phyloP scores from a whole-genome alignment of 1,140 invertebrate species.

The Aphelinus atriplicis region DNA sequence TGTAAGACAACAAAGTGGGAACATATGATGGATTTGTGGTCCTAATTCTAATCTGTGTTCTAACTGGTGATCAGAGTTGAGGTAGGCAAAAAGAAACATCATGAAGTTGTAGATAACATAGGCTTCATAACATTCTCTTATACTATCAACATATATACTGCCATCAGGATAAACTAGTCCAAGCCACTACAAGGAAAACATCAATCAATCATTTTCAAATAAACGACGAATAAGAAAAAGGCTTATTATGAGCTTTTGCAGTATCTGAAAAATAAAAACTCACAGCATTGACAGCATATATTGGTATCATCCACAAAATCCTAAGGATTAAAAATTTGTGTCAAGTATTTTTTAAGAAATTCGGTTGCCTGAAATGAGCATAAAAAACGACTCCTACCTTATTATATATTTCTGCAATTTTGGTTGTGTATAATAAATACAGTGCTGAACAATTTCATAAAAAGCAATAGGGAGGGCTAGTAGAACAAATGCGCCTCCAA shows the following conservation, averaged over 20 bases:
- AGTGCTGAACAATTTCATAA: slow-evolving; percentile 94
- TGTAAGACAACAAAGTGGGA: slow-evolving; percentile 84
- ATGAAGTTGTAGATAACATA: slow-evolving; percentile 99
- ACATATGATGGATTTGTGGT: slow-evolving; percentile 85
- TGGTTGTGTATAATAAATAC: slow-evolving; percentile 93
- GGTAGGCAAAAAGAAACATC: slow-evolving; percentile 91
- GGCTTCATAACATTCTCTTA: slow-evolving; percentile 94
- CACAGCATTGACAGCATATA: slow-evolving; percentile 94
- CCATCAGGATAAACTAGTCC: slow-evolving; percentile 83
- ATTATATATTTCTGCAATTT: slow-evolving; percentile 94
- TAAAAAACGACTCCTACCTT: slow-evolving; percentile 69
- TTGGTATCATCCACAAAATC: slow-evolving; percentile 98
- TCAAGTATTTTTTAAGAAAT: slow-evolving; percentile 1
- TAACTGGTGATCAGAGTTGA: slow-evolving; percentile 84
- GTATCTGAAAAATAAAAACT: slow-evolving; percentile 60
- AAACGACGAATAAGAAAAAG: slow-evolving; percentile 19
- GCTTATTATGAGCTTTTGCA: slow-evolving; percentile 1
- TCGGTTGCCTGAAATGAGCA: slow-evolving; percentile 16
- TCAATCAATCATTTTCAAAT: slow-evolving; percentile 29
- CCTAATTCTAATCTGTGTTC: slow-evolving; percentile 85
- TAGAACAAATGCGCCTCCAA: slow-evolving; percentile 91
- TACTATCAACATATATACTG: slow-evolving; percentile 91
- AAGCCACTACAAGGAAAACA: slow-evolving; percentile 76
- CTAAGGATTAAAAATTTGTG: slow-evolving; percentile 63
- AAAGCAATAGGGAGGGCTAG: slow-evolving; percentile 91